Evolutionary conservation across 2,888 invertebrate species (phyloP).

Genomic region (Xestia sexstrigata): DNA sequence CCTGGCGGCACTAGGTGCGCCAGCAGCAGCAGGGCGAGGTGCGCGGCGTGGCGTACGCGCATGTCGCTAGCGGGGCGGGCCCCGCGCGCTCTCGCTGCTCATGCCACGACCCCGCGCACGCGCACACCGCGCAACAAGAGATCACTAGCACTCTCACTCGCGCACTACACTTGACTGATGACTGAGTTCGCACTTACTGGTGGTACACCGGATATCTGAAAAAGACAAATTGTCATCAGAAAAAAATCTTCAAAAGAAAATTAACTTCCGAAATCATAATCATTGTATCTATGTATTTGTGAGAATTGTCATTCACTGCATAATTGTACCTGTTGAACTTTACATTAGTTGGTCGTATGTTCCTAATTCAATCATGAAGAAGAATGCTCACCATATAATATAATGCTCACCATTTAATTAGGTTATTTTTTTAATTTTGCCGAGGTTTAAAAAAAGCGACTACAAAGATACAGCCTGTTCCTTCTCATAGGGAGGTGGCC

Average conservation of each 20-base stretch:
- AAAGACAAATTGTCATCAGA: background rate
- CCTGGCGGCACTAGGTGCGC: slow-evolving; percentile 81
- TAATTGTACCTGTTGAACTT: background rate
- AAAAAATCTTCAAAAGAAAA: background rate
- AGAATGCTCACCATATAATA: background rate
- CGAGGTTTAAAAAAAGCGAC: background rate
- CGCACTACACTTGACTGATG: slow-evolving; percentile 55
- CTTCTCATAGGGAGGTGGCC: background rate
- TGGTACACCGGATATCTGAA: slow-evolving; percentile 39
- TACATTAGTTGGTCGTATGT: background rate
- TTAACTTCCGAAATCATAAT: background rate
- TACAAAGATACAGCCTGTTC: too few species aligned
- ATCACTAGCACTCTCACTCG: slow-evolving; percentile 63
- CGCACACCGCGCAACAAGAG: slow-evolving; percentile 60
- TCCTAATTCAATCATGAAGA: background rate
- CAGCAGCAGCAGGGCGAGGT: slow-evolving; percentile 81
- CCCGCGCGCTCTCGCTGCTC: slow-evolving; percentile 70
- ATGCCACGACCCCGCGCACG: slow-evolving; percentile 60
- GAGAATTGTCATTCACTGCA: slow-evolving; percentile 39
- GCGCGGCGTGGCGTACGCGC: slow-evolving; percentile 79
- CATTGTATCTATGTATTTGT: background rate
- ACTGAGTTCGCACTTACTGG: slow-evolving; percentile 46
- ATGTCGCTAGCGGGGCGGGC: slow-evolving; percentile 82
- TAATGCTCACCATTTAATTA: too few species aligned
- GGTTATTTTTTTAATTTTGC: background rate